Evolutionary conservation across 2,888 invertebrate genomes (phyloP).

Genomic region (Nomada fucata): DNA sequence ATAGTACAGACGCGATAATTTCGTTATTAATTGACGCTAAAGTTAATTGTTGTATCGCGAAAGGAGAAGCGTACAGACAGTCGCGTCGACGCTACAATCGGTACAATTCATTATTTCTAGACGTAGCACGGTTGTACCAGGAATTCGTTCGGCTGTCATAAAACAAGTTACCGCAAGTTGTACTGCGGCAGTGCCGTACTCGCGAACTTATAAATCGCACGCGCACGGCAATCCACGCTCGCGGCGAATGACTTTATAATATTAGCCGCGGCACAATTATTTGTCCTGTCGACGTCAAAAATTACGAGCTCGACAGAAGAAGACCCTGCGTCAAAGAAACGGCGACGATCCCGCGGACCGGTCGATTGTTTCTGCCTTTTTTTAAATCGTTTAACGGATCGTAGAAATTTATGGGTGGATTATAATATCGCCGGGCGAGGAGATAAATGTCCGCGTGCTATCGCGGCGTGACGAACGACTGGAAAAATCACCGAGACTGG

Average conservation of each 20-base stretch:
- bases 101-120: no score
- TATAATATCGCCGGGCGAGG: slow-evolving; percentile 40
- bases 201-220: no score
- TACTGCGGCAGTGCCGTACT: no score
- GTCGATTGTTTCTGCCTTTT: slow-evolving; percentile 29
- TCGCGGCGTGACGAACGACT: slow-evolving; percentile 25
- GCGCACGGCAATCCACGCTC: neutral
- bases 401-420: slow-evolving; percentile 60
- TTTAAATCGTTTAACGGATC: slow-evolving; percentile 53
- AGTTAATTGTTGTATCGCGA: no score
- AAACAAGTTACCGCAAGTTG: no score
- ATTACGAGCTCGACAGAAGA: neutral
- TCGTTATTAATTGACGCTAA: no score
- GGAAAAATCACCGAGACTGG: slow-evolving; percentile 36
- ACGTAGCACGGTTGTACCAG: no score
- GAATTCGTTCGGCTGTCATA: no score
- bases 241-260: slow-evolving; percentile 39
- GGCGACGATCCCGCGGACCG: neutral
- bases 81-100: no score
- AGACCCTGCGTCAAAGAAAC: slow-evolving; percentile 24
- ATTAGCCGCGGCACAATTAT: slow-evolving; percentile 7
- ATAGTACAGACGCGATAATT: no score
- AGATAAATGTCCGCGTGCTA: slow-evolving; percentile 51
- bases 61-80: no score
- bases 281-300: no score